A percentile compares a stretch with the other conserved stretches of the same genome.
Evolutionary conservation across 2,888 invertebrate species (phyloP).

Genomic region (Nematopogon swammerdamellus): DNA sequence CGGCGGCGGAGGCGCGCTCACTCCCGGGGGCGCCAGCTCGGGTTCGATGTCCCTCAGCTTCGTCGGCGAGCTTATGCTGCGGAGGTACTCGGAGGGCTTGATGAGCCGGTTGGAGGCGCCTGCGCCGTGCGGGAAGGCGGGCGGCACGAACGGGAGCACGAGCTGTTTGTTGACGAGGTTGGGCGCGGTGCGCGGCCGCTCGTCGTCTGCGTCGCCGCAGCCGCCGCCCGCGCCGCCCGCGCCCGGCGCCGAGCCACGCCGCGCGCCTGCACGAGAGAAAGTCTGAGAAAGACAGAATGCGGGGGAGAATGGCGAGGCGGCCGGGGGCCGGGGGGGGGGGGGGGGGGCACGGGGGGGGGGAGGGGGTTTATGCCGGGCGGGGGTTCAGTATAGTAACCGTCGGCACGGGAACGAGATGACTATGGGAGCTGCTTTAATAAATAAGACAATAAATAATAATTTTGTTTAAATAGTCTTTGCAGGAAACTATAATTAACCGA

Average conservation of each 20-base stretch:
- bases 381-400: constrained; percentile 58
- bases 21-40: constrained; percentile 60
- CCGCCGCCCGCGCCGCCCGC: constrained; percentile 19
- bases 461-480: too few species aligned
- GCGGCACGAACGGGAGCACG: constrained; percentile 86
- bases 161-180: constrained; percentile 83
- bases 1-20: constrained; percentile 45
- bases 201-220: constrained; percentile 28
- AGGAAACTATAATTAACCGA: too few species aligned
- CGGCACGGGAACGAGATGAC: constrained; percentile 53
- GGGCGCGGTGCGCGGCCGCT: constrained; percentile 47
- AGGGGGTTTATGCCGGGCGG: constrained; percentile 76
- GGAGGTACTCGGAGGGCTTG: constrained; percentile 89
- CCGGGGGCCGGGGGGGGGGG: constrained; percentile 70
- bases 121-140: constrained; percentile 80
- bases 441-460: too few species aligned
- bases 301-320: constrained; percentile 53
- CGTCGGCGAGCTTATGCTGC: constrained; percentile 71
- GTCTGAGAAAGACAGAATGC: too few species aligned
- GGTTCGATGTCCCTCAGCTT: constrained; percentile 49
- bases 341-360: constrained; percentile 61
- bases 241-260: constrained; percentile 38
- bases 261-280: constrained; percentile 34
- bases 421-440: constrained; percentile 72
- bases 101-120: constrained; percentile 81